Evolutionary conservation across 2,797 vertebrate species (phyloP).

Genomic region (Erithacus rubecula): DNA sequence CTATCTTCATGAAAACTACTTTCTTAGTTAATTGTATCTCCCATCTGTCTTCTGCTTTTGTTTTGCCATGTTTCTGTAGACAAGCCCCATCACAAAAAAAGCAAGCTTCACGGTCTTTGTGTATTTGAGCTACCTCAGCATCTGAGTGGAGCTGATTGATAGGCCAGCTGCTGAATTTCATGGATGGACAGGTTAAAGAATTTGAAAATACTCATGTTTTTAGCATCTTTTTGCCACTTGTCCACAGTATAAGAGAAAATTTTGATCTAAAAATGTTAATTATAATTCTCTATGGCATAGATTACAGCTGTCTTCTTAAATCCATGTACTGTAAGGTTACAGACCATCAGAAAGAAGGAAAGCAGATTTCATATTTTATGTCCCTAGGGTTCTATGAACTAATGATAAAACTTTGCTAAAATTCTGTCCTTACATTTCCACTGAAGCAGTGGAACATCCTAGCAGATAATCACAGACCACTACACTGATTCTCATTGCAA

Average conservation of each 20-base stretch:
- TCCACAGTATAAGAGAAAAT: neutral
- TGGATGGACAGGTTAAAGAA: neutral
- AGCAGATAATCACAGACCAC: neutral
- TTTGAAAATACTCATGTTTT: neutral
- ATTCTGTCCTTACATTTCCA: neutral
- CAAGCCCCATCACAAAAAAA: neutral
- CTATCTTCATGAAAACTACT: neutral
- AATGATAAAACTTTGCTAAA: neutral
- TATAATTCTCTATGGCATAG: neutral
- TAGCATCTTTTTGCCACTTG: conserved; percentile 1
- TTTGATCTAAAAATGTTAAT: neutral
- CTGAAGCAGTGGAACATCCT: neutral
- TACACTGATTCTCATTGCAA: neutral
- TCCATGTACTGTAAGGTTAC: neutral
- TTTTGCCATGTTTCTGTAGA: neutral
- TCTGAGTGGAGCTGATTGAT: neutral
- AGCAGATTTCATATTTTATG: neutral
- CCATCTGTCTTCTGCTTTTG: neutral
- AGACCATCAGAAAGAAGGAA: conserved; percentile 1
- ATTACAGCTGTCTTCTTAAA: conserved; percentile 26
- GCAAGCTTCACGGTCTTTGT: neutral
- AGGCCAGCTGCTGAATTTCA: neutral
- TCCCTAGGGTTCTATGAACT: neutral
- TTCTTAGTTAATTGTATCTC: neutral
- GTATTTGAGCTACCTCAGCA: neutral